Base-by-base conservation (phyloP, 2,888 invertebrate species). In the Chaitophorus viminalis region DNA sequence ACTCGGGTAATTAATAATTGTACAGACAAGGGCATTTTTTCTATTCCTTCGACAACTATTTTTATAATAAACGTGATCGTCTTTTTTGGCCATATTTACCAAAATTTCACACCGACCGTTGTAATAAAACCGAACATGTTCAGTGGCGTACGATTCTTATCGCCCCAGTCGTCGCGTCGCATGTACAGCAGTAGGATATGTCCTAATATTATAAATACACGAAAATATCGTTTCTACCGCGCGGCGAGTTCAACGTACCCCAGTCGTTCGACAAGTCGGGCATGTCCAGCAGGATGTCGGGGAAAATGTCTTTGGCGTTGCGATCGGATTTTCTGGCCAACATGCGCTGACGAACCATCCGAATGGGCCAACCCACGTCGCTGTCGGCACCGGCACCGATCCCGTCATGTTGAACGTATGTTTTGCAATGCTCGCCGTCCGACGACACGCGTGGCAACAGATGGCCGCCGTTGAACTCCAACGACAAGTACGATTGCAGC, bases 211-310 rank as follows among this genome's bases (percentile, higher is more conserved):
- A n/a, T n/a, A n/a, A n/a, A n/a, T n/a, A n/a, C n/a, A n/a, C n/a
- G n/a, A n/a, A n/a, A n/a, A n/a, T n/a, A n/a, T n/a, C n/a, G n/a
- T n/a, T n/a, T n/a, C n/a, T n/a, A n/a, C n/a, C n/a, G n/a, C n/a
- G n/a, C 46, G 14, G 14, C 1, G 11, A 46, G 14, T 46, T 46
- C 46, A 36, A 74, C 72, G 14, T 72, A 87, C 87, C 65, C 87
- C 81, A 87, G 39, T 74, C 74, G 25, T 65, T 39, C 5, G 87
- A 46, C 29, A 87, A 31, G 18, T 87, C 74, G 2, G 87, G 87
- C 87, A 87, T 87, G 60, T 87, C 87, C 46, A 87, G 46, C 65
- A 81, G n/a, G 17, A 72, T 9, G 60, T 87, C 79, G 65, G 79
- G 60, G 18, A 33, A 25, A 9, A 17, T 36, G 25, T 25, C 65